A percentile compares a stretch with the other conserved stretches of the same genome.
phyloP scores from a whole-genome alignment of 2,888 invertebrate species.

The Platycheirus albimanus region DNA sequence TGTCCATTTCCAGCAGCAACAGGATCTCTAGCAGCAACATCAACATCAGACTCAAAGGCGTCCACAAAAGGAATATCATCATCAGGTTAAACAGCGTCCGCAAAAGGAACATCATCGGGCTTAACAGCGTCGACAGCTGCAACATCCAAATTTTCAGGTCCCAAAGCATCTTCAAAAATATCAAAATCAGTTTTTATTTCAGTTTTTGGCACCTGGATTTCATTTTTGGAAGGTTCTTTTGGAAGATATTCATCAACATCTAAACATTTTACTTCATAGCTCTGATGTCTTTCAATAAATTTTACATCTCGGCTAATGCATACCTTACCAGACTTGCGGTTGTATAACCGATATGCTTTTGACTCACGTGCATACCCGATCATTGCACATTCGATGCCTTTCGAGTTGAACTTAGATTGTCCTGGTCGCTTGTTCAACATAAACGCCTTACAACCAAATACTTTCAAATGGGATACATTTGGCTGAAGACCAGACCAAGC shows the following conservation, averaged over 20 bases:
- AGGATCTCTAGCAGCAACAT: no score
- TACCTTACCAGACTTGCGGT: neutral
- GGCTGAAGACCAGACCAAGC: slow-evolving; percentile 16
- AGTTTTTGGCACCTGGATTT: neutral
- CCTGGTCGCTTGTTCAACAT: slow-evolving; percentile 34
- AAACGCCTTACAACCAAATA: slow-evolving; percentile 23
- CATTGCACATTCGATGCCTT: slow-evolving; percentile 11
- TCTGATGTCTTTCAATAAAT: no score
- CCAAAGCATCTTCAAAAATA: no score
- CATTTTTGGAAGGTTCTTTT: neutral
- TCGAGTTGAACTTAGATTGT: slow-evolving; percentile 9
- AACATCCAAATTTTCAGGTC: slow-evolving; percentile 7
- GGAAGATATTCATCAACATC: slow-evolving; percentile 1
- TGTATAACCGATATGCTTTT: slow-evolving; percentile 10
- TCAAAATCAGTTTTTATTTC: neutral
- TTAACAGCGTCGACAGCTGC: neutral
- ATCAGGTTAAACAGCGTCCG: no score
- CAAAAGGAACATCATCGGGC: neutral
- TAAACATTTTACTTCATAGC: neutral
- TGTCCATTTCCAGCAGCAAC: no score
- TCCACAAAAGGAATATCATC: no score
- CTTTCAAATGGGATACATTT: slow-evolving; percentile 17
- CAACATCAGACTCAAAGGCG: no score
- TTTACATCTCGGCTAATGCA: no score
- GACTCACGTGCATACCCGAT: neutral